phyloP scores from a whole-genome alignment of 2,797 vertebrate genomes.

The Lagocephalus sceleratus region DNA sequence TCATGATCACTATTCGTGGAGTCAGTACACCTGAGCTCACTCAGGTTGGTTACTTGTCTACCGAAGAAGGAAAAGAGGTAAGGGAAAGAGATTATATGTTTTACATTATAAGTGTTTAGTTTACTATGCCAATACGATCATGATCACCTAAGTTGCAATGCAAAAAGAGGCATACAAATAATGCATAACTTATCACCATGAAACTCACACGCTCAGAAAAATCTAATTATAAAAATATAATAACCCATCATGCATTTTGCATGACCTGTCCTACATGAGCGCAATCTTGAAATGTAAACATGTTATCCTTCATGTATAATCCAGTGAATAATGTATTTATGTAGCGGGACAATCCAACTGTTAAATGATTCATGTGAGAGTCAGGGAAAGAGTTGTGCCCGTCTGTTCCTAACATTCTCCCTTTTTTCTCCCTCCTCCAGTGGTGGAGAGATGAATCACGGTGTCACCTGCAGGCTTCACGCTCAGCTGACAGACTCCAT shows the following conservation, averaged over 20 bases:
- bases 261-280: background rate
- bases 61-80: slow-evolving; percentile 66
- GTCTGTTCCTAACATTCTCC: too few species aligned
- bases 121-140: background rate
- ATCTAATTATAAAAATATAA: too few species aligned
- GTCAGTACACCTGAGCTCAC: slow-evolving; percentile 76
- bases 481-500: slow-evolving; percentile 77
- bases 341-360: too few species aligned
- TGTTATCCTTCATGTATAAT: too few species aligned
- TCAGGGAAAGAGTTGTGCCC: too few species aligned
- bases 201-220: too few species aligned
- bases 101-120: background rate
- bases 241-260: background rate
- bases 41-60: slow-evolving; percentile 49
- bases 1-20: slow-evolving; percentile 77
- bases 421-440: slow-evolving; percentile 44
- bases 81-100: slow-evolving; percentile 13
- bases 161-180: background rate
- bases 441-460: slow-evolving; percentile 60
- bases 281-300: too few species aligned
- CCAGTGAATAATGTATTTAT: too few species aligned
- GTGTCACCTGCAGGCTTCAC: slow-evolving; percentile 62
- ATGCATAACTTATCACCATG: background rate
- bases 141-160: background rate
- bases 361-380: too few species aligned